A percentile compares a stretch with the other conserved stretches of the same genome.
phyloP scores from a whole-genome alignment of 2,113 vertebrate genomes.

The Bubo scandiacus region DNA sequence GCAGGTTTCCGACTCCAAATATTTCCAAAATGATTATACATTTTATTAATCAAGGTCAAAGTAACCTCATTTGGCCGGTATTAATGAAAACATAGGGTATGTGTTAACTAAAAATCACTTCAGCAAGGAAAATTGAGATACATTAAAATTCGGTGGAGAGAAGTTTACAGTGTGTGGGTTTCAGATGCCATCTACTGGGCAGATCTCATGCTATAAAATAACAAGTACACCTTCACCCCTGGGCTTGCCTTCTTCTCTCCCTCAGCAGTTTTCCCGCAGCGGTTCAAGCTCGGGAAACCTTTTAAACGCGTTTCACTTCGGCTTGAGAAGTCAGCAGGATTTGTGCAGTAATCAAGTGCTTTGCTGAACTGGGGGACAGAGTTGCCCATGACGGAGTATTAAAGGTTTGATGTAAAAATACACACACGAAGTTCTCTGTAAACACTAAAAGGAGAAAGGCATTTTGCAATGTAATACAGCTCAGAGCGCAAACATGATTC shows the following conservation, averaged over 20 bases:
- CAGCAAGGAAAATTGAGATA: slow-evolving; percentile 11
- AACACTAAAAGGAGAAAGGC: background rate
- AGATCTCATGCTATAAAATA: background rate
- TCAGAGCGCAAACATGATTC: background rate
- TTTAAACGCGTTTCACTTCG: background rate
- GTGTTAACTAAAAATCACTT: slow-evolving; percentile 67
- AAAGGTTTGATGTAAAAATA: background rate
- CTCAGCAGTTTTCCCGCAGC: background rate
- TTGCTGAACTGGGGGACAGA: background rate
- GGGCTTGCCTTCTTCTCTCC: too few relatives aligned
- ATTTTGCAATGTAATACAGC: background rate
- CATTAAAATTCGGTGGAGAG: background rate
- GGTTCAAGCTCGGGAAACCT: background rate
- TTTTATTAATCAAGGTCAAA: slow-evolving; percentile 72
- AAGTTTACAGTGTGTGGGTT: background rate
- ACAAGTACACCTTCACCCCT: too few relatives aligned
- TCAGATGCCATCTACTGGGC: slow-evolving; percentile 67
- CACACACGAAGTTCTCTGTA: background rate
- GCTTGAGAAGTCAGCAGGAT: background rate
- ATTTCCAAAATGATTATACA: slow-evolving; percentile 60
- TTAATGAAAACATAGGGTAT: slow-evolving; percentile 54
- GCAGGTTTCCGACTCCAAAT: slow-evolving; percentile 17
- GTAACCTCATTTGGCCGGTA: slow-evolving; percentile 53
- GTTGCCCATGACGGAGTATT: background rate
- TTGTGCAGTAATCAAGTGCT: background rate